These are phyloP conservation scores for Bothrops alternatus DNA, from an alignment of 2,797 vertebrate species.

Conservation along the genomic window DNA sequence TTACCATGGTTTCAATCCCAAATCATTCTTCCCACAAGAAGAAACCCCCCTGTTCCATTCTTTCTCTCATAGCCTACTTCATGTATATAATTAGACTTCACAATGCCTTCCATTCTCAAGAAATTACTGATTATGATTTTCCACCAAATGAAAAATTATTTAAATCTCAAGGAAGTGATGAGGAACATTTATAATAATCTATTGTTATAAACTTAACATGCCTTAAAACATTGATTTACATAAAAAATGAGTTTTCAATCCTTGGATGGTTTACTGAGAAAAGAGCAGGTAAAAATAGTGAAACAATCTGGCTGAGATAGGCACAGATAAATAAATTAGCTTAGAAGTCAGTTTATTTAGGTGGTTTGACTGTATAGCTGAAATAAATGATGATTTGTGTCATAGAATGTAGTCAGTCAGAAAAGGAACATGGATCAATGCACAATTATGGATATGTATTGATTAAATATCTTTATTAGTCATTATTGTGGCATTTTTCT, in stretches of 20 bases:
- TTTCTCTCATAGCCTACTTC: neutral
- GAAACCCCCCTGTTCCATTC: neutral
- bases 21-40: neutral
- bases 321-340: neutral
- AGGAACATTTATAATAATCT: neutral
- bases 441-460: neutral
- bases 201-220: neutral
- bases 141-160: neutral
- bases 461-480: neutral
- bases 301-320: neutral
- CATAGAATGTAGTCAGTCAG: neutral
- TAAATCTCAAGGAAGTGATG: neutral
- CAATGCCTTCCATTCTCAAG: neutral
- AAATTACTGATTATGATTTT: neutral
- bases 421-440: neutral
- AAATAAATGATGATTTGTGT: neutral
- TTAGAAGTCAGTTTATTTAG: neutral
- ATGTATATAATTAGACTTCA: neutral
- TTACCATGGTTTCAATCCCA: neutral
- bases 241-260: neutral
- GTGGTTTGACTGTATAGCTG: neutral
- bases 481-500: neutral
- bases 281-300: neutral
- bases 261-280: neutral
- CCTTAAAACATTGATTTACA: neutral